Percentiles rank a stretch among this genome's conserved stretches.
Evolutionary conservation across 1,140 invertebrate species (phyloP).

Genomic region (Trigoniulus corallinus): DNA sequence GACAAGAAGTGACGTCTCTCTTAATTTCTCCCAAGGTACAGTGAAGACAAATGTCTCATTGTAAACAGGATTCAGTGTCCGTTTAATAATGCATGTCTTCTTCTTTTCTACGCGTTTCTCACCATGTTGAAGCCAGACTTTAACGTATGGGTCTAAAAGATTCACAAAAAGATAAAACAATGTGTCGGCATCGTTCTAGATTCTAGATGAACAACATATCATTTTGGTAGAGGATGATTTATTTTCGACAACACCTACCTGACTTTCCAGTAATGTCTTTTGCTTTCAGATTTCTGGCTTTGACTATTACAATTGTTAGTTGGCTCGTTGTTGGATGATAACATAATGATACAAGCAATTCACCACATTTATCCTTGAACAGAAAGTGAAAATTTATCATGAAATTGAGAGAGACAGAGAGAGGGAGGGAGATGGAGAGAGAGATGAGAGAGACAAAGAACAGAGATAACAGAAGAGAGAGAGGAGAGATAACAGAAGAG

Average conservation of each 20-base stretch:
- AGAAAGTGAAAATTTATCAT: slow-evolving; percentile 3
- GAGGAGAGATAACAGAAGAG: no score
- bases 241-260: slow-evolving; percentile 43
- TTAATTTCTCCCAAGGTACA: slow-evolving; percentile 84
- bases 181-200: no score
- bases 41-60: slow-evolving; percentile 86
- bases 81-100: slow-evolving; percentile 90
- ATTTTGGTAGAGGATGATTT: no score
- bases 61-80: slow-evolving; percentile 79
- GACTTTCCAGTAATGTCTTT: slow-evolving; percentile 91
- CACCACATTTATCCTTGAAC: slow-evolving; percentile 50
- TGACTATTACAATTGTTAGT: slow-evolving; percentile 67
- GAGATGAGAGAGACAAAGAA: no score
- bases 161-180: not conserved
- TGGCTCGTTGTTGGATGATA: slow-evolving; percentile 74
- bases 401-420: no score
- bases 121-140: slow-evolving; percentile 88
- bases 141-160: slow-evolving; percentile 58
- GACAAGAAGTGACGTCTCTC: slow-evolving; percentile 76
- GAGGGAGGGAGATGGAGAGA: no score
- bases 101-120: slow-evolving; percentile 87
- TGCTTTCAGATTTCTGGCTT: slow-evolving; percentile 79
- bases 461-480: no score
- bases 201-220: no score
- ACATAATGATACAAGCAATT: slow-evolving; percentile 73